phyloP scores from a whole-genome alignment of 1,140 invertebrate species.

The Ganaspis sp. region DNA sequence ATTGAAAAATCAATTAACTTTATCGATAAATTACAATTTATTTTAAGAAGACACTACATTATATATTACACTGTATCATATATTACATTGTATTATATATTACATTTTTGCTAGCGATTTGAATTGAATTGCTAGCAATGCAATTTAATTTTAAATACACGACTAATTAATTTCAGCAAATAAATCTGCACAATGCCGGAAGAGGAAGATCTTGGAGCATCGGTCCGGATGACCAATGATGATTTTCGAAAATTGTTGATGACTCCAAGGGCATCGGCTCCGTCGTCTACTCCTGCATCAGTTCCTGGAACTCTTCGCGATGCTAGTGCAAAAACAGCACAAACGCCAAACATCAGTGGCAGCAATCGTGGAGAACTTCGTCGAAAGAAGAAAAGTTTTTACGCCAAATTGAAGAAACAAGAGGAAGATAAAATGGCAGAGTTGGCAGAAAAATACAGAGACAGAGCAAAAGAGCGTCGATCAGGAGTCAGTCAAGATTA shows the following conservation, averaged over 20 bases:
- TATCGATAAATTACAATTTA: too few relatives aligned
- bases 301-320: constrained; percentile 77
- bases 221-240: constrained; percentile 92
- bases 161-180: neutral
- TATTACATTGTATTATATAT: too few relatives aligned
- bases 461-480: constrained; percentile 94
- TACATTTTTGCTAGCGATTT: too few relatives aligned
- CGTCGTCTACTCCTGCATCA: constrained; percentile 74
- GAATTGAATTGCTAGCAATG: too few relatives aligned
- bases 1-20: too few relatives aligned
- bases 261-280: constrained; percentile 89
- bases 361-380: constrained; percentile 83
- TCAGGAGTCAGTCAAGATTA: constrained; percentile 91
- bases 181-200: constrained; percentile 74
- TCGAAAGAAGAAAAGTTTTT: constrained; percentile 92
- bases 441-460: constrained; percentile 95
- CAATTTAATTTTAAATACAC: too few relatives aligned
- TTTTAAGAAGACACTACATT: too few relatives aligned
- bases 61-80: too few relatives aligned
- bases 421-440: constrained; percentile 97
- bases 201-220: constrained; percentile 77
- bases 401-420: constrained; percentile 95
- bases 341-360: constrained; percentile 69
- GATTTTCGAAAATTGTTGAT: constrained; percentile 97
- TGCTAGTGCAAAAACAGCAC: constrained; percentile 79